Evolutionary conservation across 2,888 invertebrate genomes (phyloP), one percentile per base, ranked within the genome.

Genomic region (Luperina nickerlii): DNA sequence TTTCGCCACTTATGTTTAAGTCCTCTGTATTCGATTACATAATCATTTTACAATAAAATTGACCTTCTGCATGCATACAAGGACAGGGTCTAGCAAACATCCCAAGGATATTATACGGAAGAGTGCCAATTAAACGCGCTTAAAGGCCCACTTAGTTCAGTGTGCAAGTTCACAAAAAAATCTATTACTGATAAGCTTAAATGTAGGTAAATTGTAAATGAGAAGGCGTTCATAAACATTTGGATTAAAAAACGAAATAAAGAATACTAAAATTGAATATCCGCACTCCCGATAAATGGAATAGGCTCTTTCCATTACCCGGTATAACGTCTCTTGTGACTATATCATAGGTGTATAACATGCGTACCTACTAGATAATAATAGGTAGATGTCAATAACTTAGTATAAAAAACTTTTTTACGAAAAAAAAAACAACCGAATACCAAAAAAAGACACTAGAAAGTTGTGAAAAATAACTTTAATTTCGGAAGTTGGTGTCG

Each of bases 41-140:
- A 7, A 7, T 38, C 51, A 51, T 51, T 7, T 51, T 7, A 18
- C 18, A 51, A 20, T 51, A 51, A 51, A 18, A 51, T 51, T 51
- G 6, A 51, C 51, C 18, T 51, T 18, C 51, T 18, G 9, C 20
- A 20, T 20, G n/a, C 5, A 15, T n/a, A 8, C 9, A 32, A 51
- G 27, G 27, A 5, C 20, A 32, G 24, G 32, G 38, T 76, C 48
- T 38, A n/a, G 27, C 7, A 48, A 67, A 68, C 27, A 51, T 62
- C 15, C 48, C 8, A 54, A 65, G 54, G 15, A 62, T 15, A 27
- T 60, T 13, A 24, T n/a, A 62, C 48, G 27, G 27, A 15, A 63
- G 57, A 45, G 51, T 51, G 60, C 13, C 45, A 76, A 78, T 68
- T n/a, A 67, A 62, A 68, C n/a, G 27, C 24, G 51, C 63, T 27